phyloP scores from a whole-genome alignment of 2,888 invertebrate species.

The Caenorhabditis sp. region DNA sequence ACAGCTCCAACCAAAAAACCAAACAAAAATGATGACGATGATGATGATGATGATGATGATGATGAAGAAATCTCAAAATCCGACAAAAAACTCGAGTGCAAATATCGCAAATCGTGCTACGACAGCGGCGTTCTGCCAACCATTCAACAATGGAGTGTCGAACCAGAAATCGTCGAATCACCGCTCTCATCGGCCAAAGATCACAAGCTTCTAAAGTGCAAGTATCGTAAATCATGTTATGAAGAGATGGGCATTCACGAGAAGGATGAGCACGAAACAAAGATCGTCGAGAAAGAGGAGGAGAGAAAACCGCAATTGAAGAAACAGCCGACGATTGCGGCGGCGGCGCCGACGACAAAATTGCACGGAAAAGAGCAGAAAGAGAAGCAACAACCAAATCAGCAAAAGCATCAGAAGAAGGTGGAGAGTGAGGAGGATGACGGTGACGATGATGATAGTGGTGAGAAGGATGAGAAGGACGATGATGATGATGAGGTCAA shows the following conservation, averaged over 20 bases:
- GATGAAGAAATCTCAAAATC: slow-evolving; percentile 15
- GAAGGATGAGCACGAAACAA: slow-evolving; percentile 13
- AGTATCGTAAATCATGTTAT: slow-evolving; percentile 50
- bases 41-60: slow-evolving; percentile 39
- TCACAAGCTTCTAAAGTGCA: slow-evolving; percentile 30
- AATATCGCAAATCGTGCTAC: slow-evolving; percentile 66
- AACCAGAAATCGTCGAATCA: slow-evolving; percentile 20
- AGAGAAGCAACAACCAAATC: slow-evolving; percentile 10
- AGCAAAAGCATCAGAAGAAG: slow-evolving; percentile 17
- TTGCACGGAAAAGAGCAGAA: neutral
- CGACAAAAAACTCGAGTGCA: slow-evolving; percentile 43
- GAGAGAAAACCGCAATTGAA: slow-evolving; percentile 20
- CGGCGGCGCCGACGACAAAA: no score
- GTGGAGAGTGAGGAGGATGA: slow-evolving; percentile 22
- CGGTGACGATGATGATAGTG: slow-evolving; percentile 18
- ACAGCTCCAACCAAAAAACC: no score
- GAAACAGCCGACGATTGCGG: slow-evolving; percentile 10
- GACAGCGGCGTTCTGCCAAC: slow-evolving; percentile 37
- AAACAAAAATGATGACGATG: slow-evolving; percentile 21
- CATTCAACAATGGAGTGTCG: slow-evolving; percentile 27
- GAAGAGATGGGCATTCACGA: slow-evolving; percentile 26
- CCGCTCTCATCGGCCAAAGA: slow-evolving; percentile 14
- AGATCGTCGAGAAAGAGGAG: slow-evolving; percentile 14
- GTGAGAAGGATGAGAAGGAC: slow-evolving; percentile 17
- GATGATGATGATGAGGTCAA: slow-evolving; percentile 10